These are phyloP conservation scores for Protomyctophum bolini DNA, from an alignment of 2,113 vertebrate genomes.

Conservation along the genomic window DNA sequence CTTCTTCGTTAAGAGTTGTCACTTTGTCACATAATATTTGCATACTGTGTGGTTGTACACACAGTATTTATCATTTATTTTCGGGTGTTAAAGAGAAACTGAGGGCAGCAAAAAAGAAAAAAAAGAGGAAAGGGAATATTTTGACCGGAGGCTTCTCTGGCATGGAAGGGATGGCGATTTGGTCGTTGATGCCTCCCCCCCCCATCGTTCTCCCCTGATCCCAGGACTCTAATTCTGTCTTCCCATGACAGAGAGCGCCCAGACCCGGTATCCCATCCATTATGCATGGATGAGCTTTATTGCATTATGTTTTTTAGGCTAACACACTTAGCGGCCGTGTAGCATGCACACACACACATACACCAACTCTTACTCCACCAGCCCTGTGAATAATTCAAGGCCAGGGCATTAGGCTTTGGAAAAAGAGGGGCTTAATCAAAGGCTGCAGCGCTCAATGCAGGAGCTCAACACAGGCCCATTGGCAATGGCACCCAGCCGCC, in stretches of 20 bases:
- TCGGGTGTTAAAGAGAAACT: slow-evolving; percentile 11
- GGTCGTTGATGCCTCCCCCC: slow-evolving; percentile 36
- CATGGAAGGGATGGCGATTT: slow-evolving; percentile 39
- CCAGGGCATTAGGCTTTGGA: slow-evolving; percentile 63
- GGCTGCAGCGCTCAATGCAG: slow-evolving; percentile 65
- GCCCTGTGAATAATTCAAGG: slow-evolving; percentile 74
- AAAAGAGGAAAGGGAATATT: slow-evolving; percentile 26
- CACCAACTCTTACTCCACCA: slow-evolving; percentile 40
- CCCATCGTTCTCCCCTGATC: slow-evolving; percentile 43
- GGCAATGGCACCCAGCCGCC: slow-evolving; percentile 50
- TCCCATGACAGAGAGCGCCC: slow-evolving; percentile 47
- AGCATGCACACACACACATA: slow-evolving; percentile 58
- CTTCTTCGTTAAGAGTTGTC: too few relatives aligned
- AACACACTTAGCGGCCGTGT: slow-evolving; percentile 73
- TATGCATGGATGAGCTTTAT: slow-evolving; percentile 73
- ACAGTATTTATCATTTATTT: too few relatives aligned
- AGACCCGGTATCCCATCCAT: slow-evolving; percentile 53
- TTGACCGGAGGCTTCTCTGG: slow-evolving; percentile 51
- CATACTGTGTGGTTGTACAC: too few relatives aligned
- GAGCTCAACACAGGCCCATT: slow-evolving; percentile 54
- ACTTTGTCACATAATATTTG: too few relatives aligned
- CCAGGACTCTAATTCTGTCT: slow-evolving; percentile 56
- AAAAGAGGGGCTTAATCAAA: slow-evolving; percentile 75
- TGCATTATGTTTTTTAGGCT: slow-evolving; percentile 76
- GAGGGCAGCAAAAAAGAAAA: slow-evolving; percentile 1